A percentile compares a stretch with the other conserved stretches of the same genome.
Conservation (phyloP, 30 jellyfish, hydroid and myxozoan species). For the Aurelia sp. region DNA sequence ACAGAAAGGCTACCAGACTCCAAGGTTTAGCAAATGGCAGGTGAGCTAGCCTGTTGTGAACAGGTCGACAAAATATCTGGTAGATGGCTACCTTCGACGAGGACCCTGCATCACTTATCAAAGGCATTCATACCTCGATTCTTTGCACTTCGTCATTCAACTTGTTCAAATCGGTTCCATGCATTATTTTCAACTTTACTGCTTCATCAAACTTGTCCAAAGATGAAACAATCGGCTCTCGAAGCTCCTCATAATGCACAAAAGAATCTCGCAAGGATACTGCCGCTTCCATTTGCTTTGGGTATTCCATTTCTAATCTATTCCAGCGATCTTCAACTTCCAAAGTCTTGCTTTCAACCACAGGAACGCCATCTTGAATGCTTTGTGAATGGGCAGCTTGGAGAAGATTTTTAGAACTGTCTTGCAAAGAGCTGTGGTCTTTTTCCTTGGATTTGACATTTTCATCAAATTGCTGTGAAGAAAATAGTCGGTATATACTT, state of each 20-base stretch:
- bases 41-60: too few species aligned
- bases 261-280: conserved; percentile 16
- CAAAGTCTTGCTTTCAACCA: conserved; percentile 12
- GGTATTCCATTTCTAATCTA: conserved; percentile 12
- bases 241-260: conserved; percentile 19
- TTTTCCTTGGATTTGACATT: conserved; percentile 57
- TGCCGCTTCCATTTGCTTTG: conserved; percentile 8
- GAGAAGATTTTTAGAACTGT: conserved; percentile 20
- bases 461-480: conserved; percentile 26
- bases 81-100: too few species aligned
- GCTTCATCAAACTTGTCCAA: conserved; percentile 53
- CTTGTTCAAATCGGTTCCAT: conserved; percentile 78
- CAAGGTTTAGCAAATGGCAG: too few species aligned
- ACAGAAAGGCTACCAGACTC: too few species aligned
- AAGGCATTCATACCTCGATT: conserved; percentile 40
- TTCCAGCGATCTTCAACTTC: conserved; percentile 68
- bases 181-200: conserved; percentile 34
- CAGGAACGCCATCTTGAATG: conserved; percentile 60
- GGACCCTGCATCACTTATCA: too few species aligned
- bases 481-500: background rate
- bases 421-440: conserved; percentile 7
- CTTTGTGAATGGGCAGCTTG: conserved; percentile 58
- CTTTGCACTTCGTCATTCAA: conserved; percentile 62
- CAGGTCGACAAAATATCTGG: too few species aligned
- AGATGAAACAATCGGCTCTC: conserved; percentile 25